Evolutionary conservation across 2,113 vertebrate species (phyloP).

Genomic region (Tenebrosternarchus preto): DNA sequence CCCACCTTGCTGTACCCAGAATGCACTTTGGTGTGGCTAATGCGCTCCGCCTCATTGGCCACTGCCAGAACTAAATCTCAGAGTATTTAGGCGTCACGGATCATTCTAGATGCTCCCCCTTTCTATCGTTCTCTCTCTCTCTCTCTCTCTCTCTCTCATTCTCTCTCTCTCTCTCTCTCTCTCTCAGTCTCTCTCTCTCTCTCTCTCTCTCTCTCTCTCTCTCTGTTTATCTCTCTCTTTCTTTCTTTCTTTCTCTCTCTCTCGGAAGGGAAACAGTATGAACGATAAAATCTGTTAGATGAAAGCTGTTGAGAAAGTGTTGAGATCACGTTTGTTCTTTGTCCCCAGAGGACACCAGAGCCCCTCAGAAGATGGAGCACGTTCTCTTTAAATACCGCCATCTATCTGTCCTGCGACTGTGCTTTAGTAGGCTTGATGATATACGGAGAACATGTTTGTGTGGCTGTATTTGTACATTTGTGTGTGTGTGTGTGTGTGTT

Average conservation of each 20-base stretch:
- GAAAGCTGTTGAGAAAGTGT: constrained; percentile 54
- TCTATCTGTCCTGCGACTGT: constrained; percentile 4
- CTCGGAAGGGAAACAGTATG: not conserved
- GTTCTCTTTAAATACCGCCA: constrained; percentile 26
- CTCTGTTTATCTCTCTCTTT: not conserved
- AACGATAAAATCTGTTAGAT: constrained; percentile 49
- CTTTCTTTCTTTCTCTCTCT: not conserved
- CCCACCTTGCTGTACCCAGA: constrained; percentile 24
- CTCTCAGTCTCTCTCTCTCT: constrained; percentile 40
- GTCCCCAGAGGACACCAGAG: constrained; percentile 34
- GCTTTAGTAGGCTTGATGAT: not conserved
- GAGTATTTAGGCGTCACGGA: constrained; percentile 55
- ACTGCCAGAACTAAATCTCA: constrained; percentile 31
- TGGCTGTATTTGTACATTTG: constrained; percentile 26
- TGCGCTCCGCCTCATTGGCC: constrained; percentile 41
- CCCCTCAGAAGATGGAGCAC: constrained; percentile 26
- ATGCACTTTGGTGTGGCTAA: constrained; percentile 38
- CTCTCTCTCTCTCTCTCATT: constrained; percentile 6
- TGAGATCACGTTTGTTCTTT: constrained; percentile 48
- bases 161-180: constrained; percentile 42
- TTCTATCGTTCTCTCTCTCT: not conserved
- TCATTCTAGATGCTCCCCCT: constrained; percentile 7
- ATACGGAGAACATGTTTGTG: constrained; percentile 22
- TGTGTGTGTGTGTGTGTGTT: constrained; percentile 36
- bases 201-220: not conserved